These are phyloP conservation scores for Gryllus bimaculatus DNA, from an alignment of 1,140 invertebrate genomes.

Conservation along the genomic window DNA sequence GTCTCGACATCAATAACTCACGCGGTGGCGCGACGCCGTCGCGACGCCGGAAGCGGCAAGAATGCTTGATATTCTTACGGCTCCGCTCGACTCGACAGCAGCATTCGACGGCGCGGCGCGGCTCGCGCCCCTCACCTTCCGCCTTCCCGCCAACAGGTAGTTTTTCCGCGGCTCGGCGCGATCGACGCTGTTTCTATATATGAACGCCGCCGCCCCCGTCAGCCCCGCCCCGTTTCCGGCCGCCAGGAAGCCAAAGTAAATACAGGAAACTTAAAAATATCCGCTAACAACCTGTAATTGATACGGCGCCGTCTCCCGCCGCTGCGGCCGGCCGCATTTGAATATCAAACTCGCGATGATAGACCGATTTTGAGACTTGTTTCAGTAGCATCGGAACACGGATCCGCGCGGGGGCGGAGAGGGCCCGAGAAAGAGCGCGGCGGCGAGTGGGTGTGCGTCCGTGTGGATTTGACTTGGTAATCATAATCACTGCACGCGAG, in stretches of 20 bases:
- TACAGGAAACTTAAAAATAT: conserved; percentile 1
- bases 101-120: too few species aligned
- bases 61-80: not conserved
- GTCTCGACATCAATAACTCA: not conserved
- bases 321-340: not conserved
- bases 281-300: conserved; percentile 3
- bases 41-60: not conserved
- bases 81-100: not conserved
- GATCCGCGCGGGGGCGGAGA: not conserved
- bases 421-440: not conserved
- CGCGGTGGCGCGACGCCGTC: not conserved
- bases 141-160: not conserved
- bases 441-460: not conserved
- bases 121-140: not conserved
- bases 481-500: not conserved
- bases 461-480: not conserved
- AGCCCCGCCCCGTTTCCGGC: not conserved
- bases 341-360: conserved; percentile 2
- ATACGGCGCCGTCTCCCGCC: not conserved
- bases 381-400: not conserved
- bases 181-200: not conserved
- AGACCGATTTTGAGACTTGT: not conserved
- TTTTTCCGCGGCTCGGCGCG: too few species aligned
- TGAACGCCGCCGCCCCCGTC: not conserved
- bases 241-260: not conserved